Conservation (phyloP, 2,797 vertebrate genomes). For the Tauraco hartlaubi region DNA sequence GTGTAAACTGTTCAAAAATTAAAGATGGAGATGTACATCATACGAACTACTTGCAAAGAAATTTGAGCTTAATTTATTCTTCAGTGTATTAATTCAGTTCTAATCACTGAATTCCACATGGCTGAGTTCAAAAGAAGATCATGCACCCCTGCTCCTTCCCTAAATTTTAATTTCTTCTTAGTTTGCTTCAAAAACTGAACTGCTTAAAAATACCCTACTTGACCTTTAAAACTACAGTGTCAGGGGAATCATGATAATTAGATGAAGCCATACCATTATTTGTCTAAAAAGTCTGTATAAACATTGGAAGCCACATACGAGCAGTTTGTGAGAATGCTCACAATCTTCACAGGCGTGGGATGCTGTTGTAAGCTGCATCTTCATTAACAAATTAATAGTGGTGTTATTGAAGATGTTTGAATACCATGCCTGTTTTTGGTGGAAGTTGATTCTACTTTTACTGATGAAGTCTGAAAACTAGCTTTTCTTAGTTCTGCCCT, state of each 20-base stretch:
- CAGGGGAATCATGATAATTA: neutral
- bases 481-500: neutral
- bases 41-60: slow-evolving; percentile 17
- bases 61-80: slow-evolving; percentile 58
- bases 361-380: neutral
- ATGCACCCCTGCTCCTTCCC: neutral
- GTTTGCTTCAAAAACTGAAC: slow-evolving; percentile 8
- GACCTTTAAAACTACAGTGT: slow-evolving; percentile 48
- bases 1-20: neutral
- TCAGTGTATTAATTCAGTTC: slow-evolving; percentile 57
- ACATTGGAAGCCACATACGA: neutral
- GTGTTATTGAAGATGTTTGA: neutral
- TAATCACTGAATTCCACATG: slow-evolving; percentile 71
- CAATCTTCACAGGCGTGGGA: neutral
- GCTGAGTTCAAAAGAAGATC: slow-evolving; percentile 62
- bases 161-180: slow-evolving; percentile 44
- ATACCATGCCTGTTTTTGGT: neutral
- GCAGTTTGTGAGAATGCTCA: neutral
- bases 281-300: neutral
- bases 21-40: slow-evolving; percentile 17
- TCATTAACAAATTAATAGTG: neutral
- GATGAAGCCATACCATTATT: neutral
- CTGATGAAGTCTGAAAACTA: neutral
- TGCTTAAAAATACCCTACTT: slow-evolving; percentile 14
- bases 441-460: neutral